These are phyloP conservation scores for Octodon degus DNA, from an alignment of 2,113 vertebrate genomes.

Conservation along the genomic window DNA sequence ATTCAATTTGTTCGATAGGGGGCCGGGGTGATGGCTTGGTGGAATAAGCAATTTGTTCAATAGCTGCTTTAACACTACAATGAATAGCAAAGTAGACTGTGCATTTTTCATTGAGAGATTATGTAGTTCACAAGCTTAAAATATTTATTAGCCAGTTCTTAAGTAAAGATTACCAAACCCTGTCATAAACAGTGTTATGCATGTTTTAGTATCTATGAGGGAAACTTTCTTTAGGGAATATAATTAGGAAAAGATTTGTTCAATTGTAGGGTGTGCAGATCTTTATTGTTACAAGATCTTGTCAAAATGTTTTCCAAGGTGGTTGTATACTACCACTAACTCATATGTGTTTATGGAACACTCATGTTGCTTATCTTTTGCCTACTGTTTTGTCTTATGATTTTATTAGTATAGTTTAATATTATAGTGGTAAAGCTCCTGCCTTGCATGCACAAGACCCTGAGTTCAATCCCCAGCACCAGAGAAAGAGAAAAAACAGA, in stretches of 20 bases:
- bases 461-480: no score
- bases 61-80: conserved; percentile 35
- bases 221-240: conserved; percentile 1
- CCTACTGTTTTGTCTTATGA: not conserved
- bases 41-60: conserved; percentile 10
- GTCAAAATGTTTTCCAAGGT: conserved; percentile 22
- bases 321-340: not conserved
- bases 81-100: conserved; percentile 7
- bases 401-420: not conserved
- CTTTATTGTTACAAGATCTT: not conserved
- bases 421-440: not conserved
- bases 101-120: not conserved
- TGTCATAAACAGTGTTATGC: conserved; percentile 44
- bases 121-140: not conserved
- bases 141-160: not conserved
- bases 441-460: no score
- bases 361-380: not conserved
- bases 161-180: not conserved
- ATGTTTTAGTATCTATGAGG: not conserved
- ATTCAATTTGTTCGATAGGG: conserved; percentile 20
- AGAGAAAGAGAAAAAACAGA: conserved; percentile 9
- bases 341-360: conserved; percentile 9
- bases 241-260: conserved; percentile 31
- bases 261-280: not conserved
- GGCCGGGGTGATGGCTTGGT: no score